phyloP scores from a whole-genome alignment of 2,888 invertebrate genomes.

The Synanthedon myopaeformis region DNA sequence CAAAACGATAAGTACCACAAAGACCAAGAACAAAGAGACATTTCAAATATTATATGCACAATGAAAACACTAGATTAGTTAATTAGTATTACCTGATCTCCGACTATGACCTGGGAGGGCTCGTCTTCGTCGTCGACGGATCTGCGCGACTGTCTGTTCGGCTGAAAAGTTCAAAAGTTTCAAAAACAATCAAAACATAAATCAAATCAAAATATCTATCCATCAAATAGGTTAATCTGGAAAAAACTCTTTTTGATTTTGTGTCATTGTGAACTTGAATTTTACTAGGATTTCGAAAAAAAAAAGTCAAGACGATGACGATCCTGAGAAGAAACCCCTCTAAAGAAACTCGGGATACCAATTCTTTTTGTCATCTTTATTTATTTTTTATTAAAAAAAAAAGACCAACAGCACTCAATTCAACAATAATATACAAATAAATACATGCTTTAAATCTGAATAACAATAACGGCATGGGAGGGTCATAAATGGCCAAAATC shows the following conservation, averaged over 20 bases:
- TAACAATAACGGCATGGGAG: no score
- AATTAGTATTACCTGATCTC: conserved; percentile 63
- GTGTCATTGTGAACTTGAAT: not conserved
- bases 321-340: not conserved
- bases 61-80: no score
- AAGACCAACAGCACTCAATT: no score
- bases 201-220: not conserved
- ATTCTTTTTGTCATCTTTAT: not conserved
- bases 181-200: not conserved
- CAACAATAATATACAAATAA: no score
- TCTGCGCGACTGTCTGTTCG: conserved; percentile 25
- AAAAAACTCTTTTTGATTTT: not conserved
- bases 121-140: conserved; percentile 53
- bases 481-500: no score
- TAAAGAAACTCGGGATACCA: no score
- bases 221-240: no score
- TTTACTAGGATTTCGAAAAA: not conserved
- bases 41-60: no score
- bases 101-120: conserved; percentile 61
- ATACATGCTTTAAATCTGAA: no score
- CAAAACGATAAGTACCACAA: no score
- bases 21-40: no score
- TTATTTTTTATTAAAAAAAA: no score
- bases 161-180: conserved; percentile 17
- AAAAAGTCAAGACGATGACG: not conserved